Conservation (phyloP, 2,113 vertebrate genomes). For the Gallinago jamesoni region DNA sequence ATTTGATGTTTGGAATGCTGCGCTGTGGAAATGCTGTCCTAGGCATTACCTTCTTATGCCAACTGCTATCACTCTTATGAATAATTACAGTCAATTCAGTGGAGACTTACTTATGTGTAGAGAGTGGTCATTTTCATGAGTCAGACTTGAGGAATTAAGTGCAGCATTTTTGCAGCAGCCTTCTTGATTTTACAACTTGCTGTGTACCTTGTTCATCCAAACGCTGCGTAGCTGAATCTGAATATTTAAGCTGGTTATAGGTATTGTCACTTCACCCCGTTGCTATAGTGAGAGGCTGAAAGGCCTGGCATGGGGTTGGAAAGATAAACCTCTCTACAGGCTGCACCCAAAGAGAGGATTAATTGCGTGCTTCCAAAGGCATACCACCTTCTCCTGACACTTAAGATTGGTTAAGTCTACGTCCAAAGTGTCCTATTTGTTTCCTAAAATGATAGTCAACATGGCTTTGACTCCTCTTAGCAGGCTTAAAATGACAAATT, state of each 20-base stretch:
- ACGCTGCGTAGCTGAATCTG: background rate
- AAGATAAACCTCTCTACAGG: background rate
- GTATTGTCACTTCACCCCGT: background rate
- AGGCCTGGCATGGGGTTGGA: background rate
- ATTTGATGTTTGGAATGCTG: background rate
- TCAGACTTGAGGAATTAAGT: background rate
- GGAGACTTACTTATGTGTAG: background rate
- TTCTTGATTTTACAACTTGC: background rate
- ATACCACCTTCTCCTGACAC: background rate
- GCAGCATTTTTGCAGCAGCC: background rate
- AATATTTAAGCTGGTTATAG: background rate
- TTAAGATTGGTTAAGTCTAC: background rate
- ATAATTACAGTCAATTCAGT: background rate
- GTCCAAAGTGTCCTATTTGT: background rate
- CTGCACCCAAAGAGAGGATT: background rate
- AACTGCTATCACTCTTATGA: background rate
- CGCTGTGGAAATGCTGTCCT: background rate
- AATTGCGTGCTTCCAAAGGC: background rate
- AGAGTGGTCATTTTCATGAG: background rate
- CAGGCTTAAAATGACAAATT: background rate
- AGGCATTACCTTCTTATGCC: background rate
- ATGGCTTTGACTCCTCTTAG: background rate
- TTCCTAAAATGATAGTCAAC: background rate
- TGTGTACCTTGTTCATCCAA: rapidly evolving
- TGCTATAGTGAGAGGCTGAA: background rate